phyloP scores from a whole-genome alignment of 2,797 vertebrate genomes.

The Enteromius radiatus region DNA sequence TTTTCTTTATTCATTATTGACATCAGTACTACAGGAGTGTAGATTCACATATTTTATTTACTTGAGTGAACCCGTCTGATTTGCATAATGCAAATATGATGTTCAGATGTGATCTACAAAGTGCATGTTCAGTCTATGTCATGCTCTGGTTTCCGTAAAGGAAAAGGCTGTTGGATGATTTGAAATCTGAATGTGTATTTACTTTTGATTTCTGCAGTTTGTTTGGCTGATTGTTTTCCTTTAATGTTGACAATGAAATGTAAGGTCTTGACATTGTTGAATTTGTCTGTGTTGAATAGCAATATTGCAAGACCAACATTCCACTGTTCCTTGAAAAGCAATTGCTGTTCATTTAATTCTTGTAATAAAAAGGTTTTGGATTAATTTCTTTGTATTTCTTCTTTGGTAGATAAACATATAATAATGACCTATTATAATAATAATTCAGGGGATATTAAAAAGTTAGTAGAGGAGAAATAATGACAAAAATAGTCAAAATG shows the following conservation, averaged over 20 bases:
- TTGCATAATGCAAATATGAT: constrained; percentile 4
- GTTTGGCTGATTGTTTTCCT: constrained; percentile 32
- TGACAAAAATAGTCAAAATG: background rate
- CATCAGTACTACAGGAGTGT: constrained; percentile 10
- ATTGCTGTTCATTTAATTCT: constrained; percentile 73
- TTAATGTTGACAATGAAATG: constrained; percentile 63
- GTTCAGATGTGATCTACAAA: constrained; percentile 15
- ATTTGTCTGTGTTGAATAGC: constrained; percentile 73
- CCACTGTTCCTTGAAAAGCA: constrained; percentile 68
- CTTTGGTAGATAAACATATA: background rate
- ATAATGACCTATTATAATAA: no score
- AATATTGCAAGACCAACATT: constrained; percentile 74
- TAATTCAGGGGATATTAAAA: background rate
- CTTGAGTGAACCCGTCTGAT: background rate
- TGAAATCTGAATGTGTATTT: constrained; percentile 42
- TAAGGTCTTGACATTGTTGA: constrained; percentile 72
- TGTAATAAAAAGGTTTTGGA: constrained; percentile 76
- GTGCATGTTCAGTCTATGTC: constrained; percentile 34
- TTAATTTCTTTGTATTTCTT: background rate
- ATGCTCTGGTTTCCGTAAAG: constrained; percentile 31
- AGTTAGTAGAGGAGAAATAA: background rate
- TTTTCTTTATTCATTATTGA: background rate
- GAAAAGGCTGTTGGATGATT: constrained; percentile 15
- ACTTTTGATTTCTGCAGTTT: constrained; percentile 22
- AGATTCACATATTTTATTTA: constrained; percentile 21